Evolutionary conservation across 2,113 vertebrate genomes (phyloP), one percentile per base, ranked within the genome.

Genomic region (Tringa solitaria): DNA sequence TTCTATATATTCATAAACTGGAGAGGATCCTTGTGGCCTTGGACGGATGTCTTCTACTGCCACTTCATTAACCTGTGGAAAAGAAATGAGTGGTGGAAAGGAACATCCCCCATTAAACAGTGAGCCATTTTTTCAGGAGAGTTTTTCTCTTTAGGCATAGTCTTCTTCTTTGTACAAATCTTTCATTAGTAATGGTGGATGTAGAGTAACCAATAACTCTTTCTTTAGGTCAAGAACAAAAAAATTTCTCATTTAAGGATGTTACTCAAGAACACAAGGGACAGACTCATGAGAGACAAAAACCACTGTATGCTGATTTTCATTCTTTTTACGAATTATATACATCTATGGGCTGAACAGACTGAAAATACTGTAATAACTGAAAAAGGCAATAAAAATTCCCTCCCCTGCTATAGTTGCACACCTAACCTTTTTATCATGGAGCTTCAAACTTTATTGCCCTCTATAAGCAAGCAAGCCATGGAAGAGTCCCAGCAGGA

Each of bases 11-110:
- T 99, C 99, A 43, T 99, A 99, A 60, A 99, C 98, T 5, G 99
- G 99, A 11, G 99, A 99, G 26, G 99, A 99, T 73, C 99, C 99
- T 80, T 99, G 99, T 53, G 99, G 99, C 19, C 99, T 98, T 23
- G 99, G 99, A 86, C 99, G 98, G 75, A 99, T 97, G 90, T 94
- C 97, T 97, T 99, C 99, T 94, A 96, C 81, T 24, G 98, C 97
- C 70, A 98, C 98, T 67, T 98, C 98, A 79, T 98, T 98, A 96
- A 98, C 97, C 99, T 99, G 97, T 46, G 18, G n/a, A 54, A 94
- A 75, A 74, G 30, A 95, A 61, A 64, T 21, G 11, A 91, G 18
- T 10, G 2, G 37, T 59, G 21, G n/a, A 84, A 89, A 94, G 17
- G 13, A 87, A 45, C 14, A 60, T 14, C 5, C 18, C 76, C 33